Percentiles rank a stretch among this genome's conserved stretches.
phyloP scores from a whole-genome alignment of 1,140 invertebrate species.

The Choristoneura fumiferana region DNA sequence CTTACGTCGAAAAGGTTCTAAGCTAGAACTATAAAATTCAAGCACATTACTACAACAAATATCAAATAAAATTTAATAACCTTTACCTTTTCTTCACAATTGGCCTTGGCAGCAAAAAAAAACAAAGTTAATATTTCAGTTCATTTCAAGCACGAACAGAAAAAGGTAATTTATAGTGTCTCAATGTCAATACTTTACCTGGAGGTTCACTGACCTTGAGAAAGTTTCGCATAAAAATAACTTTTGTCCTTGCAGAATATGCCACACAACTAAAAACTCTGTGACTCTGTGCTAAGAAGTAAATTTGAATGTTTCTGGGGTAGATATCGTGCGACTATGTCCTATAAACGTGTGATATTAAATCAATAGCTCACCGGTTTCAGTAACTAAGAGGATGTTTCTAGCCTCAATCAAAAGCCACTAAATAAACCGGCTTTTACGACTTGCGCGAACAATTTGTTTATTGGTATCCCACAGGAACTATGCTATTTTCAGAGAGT shows the following conservation, averaged over 20 bases:
- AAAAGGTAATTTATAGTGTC: background rate
- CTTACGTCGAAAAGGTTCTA: no score
- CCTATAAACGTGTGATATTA: background rate
- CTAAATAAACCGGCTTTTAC: no score
- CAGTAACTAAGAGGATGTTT: constrained; percentile 15
- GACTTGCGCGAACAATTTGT: no score
- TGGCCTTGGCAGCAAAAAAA: constrained; percentile 42
- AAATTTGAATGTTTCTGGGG: background rate
- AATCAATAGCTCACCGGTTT: background rate
- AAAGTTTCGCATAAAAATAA: constrained; percentile 3
- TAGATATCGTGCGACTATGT: background rate
- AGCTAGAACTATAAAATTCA: no score
- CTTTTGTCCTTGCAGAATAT: background rate
- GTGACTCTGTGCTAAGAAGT: background rate
- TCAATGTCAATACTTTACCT: constrained; percentile 10
- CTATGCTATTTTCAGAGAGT: no score
- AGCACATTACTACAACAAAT: no score
- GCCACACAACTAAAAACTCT: background rate
- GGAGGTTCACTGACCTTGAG: background rate
- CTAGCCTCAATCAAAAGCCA: constrained; percentile 7
- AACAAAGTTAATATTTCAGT: constrained; percentile 13
- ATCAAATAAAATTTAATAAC: no score
- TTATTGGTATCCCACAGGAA: no score
- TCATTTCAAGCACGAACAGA: background rate
- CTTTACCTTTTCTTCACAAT: constrained; percentile 37